Evolutionary conservation across 2,797 vertebrate species (phyloP).

Genomic region (Danio albolineatus): DNA sequence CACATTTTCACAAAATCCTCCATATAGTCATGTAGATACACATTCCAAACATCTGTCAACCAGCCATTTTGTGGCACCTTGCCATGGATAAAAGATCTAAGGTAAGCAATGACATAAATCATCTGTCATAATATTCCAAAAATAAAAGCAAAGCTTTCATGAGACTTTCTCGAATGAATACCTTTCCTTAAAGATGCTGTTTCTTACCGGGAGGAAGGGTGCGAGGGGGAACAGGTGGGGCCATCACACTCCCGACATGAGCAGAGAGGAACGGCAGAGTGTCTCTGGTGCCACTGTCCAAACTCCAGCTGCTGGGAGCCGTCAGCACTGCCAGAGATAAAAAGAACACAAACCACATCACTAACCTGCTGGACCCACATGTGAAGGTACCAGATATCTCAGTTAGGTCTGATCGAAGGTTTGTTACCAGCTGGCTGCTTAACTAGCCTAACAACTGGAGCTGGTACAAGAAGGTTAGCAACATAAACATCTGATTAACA

Average conservation of each 20-base stretch:
- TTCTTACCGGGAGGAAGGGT: constrained; percentile 78
- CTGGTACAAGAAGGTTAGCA: not conserved
- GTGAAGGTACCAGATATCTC: not conserved
- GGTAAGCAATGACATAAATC: not conserved
- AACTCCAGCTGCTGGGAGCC: constrained; percentile 93
- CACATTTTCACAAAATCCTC: not conserved
- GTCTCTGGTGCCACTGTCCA: constrained; percentile 90
- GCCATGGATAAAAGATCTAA: not conserved
- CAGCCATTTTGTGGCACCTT: not conserved
- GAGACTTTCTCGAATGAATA: not conserved
- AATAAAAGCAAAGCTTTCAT: not conserved
- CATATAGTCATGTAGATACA: not conserved
- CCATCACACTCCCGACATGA: constrained; percentile 85
- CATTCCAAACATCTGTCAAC: not conserved
- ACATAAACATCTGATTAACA: not conserved
- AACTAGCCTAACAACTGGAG: not conserved
- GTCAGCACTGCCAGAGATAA: constrained; percentile 83
- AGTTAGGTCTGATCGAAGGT: not conserved
- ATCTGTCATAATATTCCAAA: not conserved
- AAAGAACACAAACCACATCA: not conserved
- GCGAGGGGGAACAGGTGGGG: constrained; percentile 90
- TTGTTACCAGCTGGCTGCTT: not conserved
- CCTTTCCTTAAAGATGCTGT: constrained; percentile 61
- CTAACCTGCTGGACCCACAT: not conserved
- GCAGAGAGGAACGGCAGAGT: constrained; percentile 84